Conservation (phyloP, 2,113 vertebrate species). For the Isurus oxyrinchus region DNA sequence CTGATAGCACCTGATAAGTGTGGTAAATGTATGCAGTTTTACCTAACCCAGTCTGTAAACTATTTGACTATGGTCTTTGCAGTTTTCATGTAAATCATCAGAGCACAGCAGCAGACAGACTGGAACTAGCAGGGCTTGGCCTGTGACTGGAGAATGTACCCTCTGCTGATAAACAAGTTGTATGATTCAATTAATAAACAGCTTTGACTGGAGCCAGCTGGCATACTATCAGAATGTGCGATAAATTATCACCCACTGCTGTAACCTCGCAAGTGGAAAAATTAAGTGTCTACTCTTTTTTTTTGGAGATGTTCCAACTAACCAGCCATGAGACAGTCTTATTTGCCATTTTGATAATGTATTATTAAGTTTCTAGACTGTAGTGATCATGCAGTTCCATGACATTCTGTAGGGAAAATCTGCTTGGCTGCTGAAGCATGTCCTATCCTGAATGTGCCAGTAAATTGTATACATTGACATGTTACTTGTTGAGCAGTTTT, state of each 20-base stretch:
- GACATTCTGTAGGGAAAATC: slow-evolving; percentile 45
- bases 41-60: neutral
- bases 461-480: slow-evolving; percentile 45
- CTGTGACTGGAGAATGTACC: slow-evolving; percentile 53
- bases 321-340: slow-evolving; percentile 46
- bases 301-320: slow-evolving; percentile 55
- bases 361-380: slow-evolving; percentile 47
- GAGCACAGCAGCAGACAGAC: slow-evolving; percentile 36
- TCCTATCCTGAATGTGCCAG: slow-evolving; percentile 41
- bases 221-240: slow-evolving; percentile 62
- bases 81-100: slow-evolving; percentile 30
- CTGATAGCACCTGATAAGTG: neutral
- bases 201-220: slow-evolving; percentile 63
- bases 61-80: neutral
- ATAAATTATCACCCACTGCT: slow-evolving; percentile 68
- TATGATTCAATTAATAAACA: slow-evolving; percentile 84
- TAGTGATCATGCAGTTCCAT: slow-evolving; percentile 45
- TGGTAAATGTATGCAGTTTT: neutral
- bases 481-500: slow-evolving; percentile 52
- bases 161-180: slow-evolving; percentile 62
- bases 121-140: slow-evolving; percentile 52
- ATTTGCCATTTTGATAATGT: slow-evolving; percentile 49
- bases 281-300: slow-evolving; percentile 46
- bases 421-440: slow-evolving; percentile 44
- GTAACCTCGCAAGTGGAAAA: slow-evolving; percentile 54